Percentiles rank a stretch among this genome's conserved stretches.
Evolutionary conservation across 2,113 vertebrate species (phyloP).

Genomic region (Neodon shergylaensis): DNA sequence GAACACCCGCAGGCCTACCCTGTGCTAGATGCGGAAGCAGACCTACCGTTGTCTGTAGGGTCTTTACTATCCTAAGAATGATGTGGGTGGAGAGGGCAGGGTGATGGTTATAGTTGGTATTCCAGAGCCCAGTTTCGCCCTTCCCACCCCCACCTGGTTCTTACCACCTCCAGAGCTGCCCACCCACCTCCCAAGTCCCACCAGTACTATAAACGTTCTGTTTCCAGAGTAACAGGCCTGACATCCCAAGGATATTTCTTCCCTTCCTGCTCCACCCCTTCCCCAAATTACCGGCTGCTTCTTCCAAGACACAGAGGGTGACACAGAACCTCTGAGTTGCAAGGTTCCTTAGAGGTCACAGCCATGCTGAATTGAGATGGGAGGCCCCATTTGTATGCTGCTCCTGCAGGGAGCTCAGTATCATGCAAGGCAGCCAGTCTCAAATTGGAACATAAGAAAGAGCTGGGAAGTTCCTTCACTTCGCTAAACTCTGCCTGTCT

Average conservation of each 20-base stretch:
- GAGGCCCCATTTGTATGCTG: not conserved
- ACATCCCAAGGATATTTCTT: constrained; percentile 47
- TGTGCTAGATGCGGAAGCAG: not conserved
- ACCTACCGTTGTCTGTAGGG: not conserved
- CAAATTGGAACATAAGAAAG: not conserved
- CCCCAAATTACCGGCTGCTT: constrained; percentile 59
- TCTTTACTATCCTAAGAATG: not conserved
- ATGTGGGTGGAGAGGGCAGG: not conserved
- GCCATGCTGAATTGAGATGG: not conserved
- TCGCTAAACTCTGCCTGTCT: not conserved
- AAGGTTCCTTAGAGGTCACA: constrained; percentile 61
- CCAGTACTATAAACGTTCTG: constrained; percentile 59
- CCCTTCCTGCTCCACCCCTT: constrained; percentile 59
- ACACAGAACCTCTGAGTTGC: not conserved
- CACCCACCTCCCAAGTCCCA: not conserved
- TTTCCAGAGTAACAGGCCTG: constrained; percentile 65
- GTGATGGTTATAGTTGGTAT: not conserved
- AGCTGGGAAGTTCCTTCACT: not conserved
- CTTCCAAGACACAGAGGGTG: not conserved
- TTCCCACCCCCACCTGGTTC: not conserved
- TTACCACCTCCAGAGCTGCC: not conserved
- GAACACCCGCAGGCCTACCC: too few relatives aligned
- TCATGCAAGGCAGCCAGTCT: not conserved
- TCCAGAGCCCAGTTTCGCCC: not conserved
- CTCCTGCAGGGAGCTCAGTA: not conserved